Conservation (phyloP, 1,140 invertebrate species). For the Eueides isabella region DNA sequence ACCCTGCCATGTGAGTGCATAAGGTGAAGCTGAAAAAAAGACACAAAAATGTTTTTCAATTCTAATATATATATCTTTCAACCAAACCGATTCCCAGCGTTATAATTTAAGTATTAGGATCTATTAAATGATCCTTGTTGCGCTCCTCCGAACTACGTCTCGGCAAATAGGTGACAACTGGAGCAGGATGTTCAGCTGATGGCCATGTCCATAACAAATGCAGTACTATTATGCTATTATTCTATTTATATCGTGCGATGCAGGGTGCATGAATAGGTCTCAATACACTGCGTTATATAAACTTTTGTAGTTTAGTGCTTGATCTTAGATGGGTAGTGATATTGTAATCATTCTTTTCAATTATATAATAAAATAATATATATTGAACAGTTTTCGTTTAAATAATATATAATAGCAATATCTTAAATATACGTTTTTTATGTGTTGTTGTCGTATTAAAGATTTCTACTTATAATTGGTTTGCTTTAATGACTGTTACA, state of each 20-base stretch:
- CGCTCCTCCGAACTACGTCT: not conserved
- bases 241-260: constrained; percentile 7
- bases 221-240: constrained; percentile 10
- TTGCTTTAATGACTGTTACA: too few relatives aligned
- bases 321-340: not conserved
- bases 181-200: constrained; percentile 7
- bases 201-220: constrained; percentile 9
- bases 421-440: too few relatives aligned
- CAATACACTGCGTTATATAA: not conserved
- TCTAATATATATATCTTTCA: too few relatives aligned
- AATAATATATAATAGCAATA: too few relatives aligned
- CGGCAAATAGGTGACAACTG: constrained; percentile 1
- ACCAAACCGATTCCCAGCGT: not conserved
- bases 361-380: too few relatives aligned
- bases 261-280: constrained; percentile 10
- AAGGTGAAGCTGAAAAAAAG: too few relatives aligned
- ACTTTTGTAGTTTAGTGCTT: not conserved
- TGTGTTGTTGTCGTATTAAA: too few relatives aligned
- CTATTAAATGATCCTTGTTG: not conserved
- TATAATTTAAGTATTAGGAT: too few relatives aligned
- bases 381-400: too few relatives aligned
- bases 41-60: too few relatives aligned
- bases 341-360: not conserved
- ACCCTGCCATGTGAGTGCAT: too few relatives aligned
- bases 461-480: too few relatives aligned